Base-by-base conservation (phyloP, 2,113 vertebrate species). In the Oceanites oceanicus region DNA sequence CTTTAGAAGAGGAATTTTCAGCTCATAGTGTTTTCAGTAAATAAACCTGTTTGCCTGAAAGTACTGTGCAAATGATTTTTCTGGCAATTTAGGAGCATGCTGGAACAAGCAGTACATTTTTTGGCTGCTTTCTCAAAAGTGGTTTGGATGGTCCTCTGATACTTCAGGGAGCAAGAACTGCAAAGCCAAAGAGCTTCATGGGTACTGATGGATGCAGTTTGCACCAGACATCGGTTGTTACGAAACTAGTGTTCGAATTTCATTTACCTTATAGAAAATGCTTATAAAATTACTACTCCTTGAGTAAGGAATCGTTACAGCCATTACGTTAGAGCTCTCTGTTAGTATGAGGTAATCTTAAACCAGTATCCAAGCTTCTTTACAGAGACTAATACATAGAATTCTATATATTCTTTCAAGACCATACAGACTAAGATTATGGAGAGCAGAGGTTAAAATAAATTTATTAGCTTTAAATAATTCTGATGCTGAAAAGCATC, bases 211-310 rank as follows among this genome's bases (percentile, higher is more conserved):
- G 59, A 74, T 89, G 68, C 59, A 59, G 26, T 91, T 86, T 77
- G 55, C 15, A 67, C 20, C 22, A 77, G 50, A 34, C 29, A 26
- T 59, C 0, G 2, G 22, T 50, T 45, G 12, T 71, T 84, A 55
- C 14, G 59, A 95, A 92, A 63, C 23, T 52, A 67, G 45, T 38
- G 59, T 63, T 96, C 86, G 71, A 45, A 91, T 94, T 95, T 91
- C 86, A 84, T 84, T 92, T 86, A 74, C 44, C 15, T 77, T 84
- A 42, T 12, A 80, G 79, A 52, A 94, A 70, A n/a, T 23, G 22
- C 45, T 62, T 88, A 74, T 38, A 47, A 71, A 90, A 61, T 95
- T 70, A 90, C 53, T 72, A 32, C 12, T 88, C 16, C 38, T 44
- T 52, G 74, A 61, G 42, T 85, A 36, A 92, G 53, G 53, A 85